A percentile compares a stretch with the other conserved stretches of the same genome.
These are phyloP conservation scores for Ptilonorhynchus violaceus DNA, from an alignment of 2,113 vertebrate genomes.

Conservation along the genomic window DNA sequence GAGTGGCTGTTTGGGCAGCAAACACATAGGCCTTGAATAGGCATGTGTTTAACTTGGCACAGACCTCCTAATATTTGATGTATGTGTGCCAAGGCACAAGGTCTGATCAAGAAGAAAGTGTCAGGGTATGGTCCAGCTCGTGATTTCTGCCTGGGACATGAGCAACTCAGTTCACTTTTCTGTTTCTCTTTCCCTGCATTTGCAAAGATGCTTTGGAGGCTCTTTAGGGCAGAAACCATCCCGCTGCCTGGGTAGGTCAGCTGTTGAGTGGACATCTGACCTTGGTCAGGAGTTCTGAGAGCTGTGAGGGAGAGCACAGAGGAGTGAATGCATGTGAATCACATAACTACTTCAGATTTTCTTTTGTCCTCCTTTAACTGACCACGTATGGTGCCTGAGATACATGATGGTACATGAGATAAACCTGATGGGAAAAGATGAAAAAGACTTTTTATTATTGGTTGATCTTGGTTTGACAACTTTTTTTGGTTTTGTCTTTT, in stretches of 20 bases:
- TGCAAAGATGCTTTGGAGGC: not conserved
- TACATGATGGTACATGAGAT: not conserved
- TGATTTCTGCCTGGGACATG: not conserved
- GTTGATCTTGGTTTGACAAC: not conserved
- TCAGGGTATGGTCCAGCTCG: not conserved
- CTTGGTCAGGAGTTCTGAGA: not conserved
- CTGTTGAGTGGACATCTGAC: not conserved
- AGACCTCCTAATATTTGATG: not conserved
- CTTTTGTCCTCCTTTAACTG: not conserved
- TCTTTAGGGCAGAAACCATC: not conserved
- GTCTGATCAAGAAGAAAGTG: not conserved
- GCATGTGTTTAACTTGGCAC: not conserved
- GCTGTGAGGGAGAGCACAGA: fast-evolving
- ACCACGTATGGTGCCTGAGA: not conserved
- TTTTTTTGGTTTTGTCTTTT: not conserved
- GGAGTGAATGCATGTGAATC: not conserved
- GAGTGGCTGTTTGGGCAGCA: not conserved
- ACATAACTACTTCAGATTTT: not conserved
- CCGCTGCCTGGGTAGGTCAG: not conserved
- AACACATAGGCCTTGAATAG: not conserved
- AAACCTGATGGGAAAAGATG: not conserved
- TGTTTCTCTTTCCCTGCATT: not conserved
- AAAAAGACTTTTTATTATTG: not conserved
- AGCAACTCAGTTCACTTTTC: not conserved
- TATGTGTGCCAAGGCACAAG: not conserved